phyloP scores from a whole-genome alignment of 2,113 vertebrate genomes.

The Scytalopus superciliaris region DNA sequence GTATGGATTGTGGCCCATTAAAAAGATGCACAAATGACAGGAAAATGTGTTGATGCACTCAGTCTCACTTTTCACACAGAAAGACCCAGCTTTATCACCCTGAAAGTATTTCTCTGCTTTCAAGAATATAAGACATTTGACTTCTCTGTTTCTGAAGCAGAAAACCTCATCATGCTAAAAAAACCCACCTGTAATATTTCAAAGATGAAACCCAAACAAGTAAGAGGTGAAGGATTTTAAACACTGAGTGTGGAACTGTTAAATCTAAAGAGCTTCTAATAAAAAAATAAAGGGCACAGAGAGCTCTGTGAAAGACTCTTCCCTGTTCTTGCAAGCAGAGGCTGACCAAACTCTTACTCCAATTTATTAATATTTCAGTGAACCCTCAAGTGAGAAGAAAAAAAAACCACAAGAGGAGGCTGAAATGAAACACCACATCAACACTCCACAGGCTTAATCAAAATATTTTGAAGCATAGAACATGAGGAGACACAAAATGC shows the following conservation, averaged over 20 bases:
- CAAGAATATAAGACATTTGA: not conserved
- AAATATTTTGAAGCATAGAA: not conserved
- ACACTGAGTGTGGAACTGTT: not conserved
- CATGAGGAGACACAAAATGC: not conserved
- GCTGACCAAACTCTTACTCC: not conserved
- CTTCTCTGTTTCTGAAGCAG: not conserved
- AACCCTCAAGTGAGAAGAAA: not conserved
- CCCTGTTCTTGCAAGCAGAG: not conserved
- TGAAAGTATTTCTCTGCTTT: not conserved
- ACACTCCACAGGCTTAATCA: not conserved
- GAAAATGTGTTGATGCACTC: not conserved
- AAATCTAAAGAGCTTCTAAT: not conserved
- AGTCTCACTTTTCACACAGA: not conserved
- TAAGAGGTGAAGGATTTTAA: not conserved
- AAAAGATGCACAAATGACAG: not conserved
- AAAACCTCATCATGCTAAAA: not conserved
- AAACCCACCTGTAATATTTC: not conserved
- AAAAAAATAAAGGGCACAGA: not conserved
- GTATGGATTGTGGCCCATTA: not conserved
- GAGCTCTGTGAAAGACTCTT: not conserved
- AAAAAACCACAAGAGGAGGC: not conserved
- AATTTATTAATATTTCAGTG: not conserved
- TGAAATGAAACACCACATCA: not conserved
- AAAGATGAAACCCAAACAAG: not conserved
- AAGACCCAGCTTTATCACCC: not conserved